Base-by-base conservation (phyloP, 2,888 invertebrate genomes). In the Zele albiditarsus region DNA sequence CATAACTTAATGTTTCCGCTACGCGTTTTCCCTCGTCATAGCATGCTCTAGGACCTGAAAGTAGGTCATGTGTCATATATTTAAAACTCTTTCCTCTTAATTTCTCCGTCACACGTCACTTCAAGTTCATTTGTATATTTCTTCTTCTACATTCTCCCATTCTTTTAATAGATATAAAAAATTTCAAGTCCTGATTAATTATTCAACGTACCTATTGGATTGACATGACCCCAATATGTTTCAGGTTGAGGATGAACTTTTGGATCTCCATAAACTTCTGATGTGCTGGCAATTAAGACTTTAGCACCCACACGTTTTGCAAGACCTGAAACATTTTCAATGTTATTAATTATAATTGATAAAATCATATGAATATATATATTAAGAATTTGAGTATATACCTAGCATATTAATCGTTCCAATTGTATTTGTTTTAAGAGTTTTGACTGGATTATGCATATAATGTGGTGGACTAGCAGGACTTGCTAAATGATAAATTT, bases 21-120 rank as follows among this genome's bases (percentile, higher is more conserved):
- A 99, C 98, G 71, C 99, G 92, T 90, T 99, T 99, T n/a, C 98
- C 99, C 91, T 99, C 99, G 88, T 99, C 99, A 86, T 99, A 99
- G 89, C 99, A 99, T 0, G 99, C 97, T 75, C 99, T 91, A 0
- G 97, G 97, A 1, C 97, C 95, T 94, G 84, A 84, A 89, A 77
- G 77, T 75, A 67, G 27, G 73, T 69, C 38, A 53, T 8, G 10
- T 53, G 6, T 23, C 23, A 20, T 53, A 53, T 72, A 73, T 62
- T 71, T 49, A 69, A 27, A 14, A 42, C 23, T 23, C 31, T 57
- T 20, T 20, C 16, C 31, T 49, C 8, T 67, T 3, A 49, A 53
- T 42, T 33, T 33, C 4, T 49, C 57, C 60, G 25, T 3, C n/a
- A n/a, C n/a, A 46, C 6, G n/a, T n/a, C n/a, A 46, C 3, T 38